Base-by-base conservation (phyloP, 1,140 invertebrate genomes). In the Leptinotarsa lineolata region DNA sequence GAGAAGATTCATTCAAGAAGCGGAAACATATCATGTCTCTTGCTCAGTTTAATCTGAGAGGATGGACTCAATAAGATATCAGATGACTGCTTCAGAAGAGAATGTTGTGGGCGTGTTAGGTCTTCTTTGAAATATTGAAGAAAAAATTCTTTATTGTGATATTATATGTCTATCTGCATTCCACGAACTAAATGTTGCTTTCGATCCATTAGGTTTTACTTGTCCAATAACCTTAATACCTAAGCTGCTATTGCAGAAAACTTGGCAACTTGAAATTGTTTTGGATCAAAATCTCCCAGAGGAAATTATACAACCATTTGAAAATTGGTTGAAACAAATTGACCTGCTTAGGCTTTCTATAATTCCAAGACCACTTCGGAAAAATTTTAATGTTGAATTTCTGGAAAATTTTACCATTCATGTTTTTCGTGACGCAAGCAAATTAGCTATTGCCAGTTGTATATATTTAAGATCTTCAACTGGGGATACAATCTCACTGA, bases 131-230 rank as follows among this genome's bases (percentile, higher is more conserved):
- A n/a, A 16, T 48, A 15, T 48, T 48, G 13, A n/a, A 48, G 46
- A 48, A 48, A 1, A 48, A 4, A 48, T 0, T 0, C 13, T 48
- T n/a, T 16, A 4, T 13, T 48, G 46, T n/a, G n/a, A 48, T 48
- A n/a, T 48, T 48, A 11, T 6, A 15, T 48, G 8, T n/a, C 46
- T n/a, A 48, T 4, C 46, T 15, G 46, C 4, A 16, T 48, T n/a
- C 46, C 46, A 48, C 13, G 15, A 16, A 48, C 13, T n/a, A 12
- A 48, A 48, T 4, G 46, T 48, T 8, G 15, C n/a, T 48, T 80
- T 76, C 59, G 78, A 81, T 68, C 78, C 78, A 6, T 71, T 81
- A 12, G 79, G 78, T 21, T 78, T 75, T 46, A 60, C 70, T 3
- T 77, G 67, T 24, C 79, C 78, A 5, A 74, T 66, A 3, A 67